phyloP scores from a whole-genome alignment of 1,140 invertebrate genomes.

The Zaprionus capensis region DNA sequence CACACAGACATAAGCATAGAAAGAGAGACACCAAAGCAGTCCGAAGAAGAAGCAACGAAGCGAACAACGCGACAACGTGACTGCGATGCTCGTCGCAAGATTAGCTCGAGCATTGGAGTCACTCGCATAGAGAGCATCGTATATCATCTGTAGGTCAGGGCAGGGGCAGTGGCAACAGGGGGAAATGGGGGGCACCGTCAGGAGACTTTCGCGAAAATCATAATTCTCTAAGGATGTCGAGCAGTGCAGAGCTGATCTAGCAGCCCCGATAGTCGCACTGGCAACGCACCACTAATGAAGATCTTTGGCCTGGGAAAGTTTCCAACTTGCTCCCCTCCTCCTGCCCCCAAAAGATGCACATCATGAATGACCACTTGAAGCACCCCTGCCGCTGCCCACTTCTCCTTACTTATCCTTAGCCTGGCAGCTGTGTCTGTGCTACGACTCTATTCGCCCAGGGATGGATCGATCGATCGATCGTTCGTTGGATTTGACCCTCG shows the following conservation, averaged over 20 bases:
- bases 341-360: constrained; percentile 35
- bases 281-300: constrained; percentile 54
- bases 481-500: constrained; percentile 44
- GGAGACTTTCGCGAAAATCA: constrained; percentile 28
- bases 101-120: constrained; percentile 47
- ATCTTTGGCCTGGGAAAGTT: constrained; percentile 71
- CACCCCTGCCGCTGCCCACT: neutral
- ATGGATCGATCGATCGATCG: constrained; percentile 31
- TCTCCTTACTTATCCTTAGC: neutral
- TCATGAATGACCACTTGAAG: constrained; percentile 63
- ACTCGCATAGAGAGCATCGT: constrained; percentile 25
- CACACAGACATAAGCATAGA: neutral
- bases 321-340: neutral
- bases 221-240: constrained; percentile 55
- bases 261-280: constrained; percentile 43
- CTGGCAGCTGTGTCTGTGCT: constrained; percentile 1
- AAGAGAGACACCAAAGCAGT: constrained; percentile 14
- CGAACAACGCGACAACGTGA: constrained; percentile 63
- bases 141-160: constrained; percentile 21
- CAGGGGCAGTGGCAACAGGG: neutral
- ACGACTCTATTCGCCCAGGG: constrained; percentile 58
- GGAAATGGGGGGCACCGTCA: neutral
- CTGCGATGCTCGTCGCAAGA: constrained; percentile 63
- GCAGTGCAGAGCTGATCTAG: constrained; percentile 38
- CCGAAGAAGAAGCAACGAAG: constrained; percentile 13